phyloP scores from a whole-genome alignment of 2,797 vertebrate genomes.

The Eulemur mongoz region DNA sequence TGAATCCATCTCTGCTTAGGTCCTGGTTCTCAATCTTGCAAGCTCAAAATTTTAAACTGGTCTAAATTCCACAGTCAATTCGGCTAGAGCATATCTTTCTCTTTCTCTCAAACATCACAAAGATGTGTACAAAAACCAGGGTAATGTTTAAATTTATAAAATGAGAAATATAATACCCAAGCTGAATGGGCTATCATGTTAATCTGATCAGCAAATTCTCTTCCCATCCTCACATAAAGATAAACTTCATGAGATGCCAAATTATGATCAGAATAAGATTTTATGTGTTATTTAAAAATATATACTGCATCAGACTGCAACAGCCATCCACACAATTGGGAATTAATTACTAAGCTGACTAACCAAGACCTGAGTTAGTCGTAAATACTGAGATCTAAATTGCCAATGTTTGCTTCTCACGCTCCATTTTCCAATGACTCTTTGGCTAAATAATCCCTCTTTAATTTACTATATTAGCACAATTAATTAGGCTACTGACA shows the following conservation, averaged over 20 bases:
- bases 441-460: neutral
- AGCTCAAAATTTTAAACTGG: neutral
- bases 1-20: neutral
- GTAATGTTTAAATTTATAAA: neutral
- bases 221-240: neutral
- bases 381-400: neutral
- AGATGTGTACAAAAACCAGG: neutral
- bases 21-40: neutral
- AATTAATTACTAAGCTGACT: neutral
- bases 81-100: neutral
- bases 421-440: neutral
- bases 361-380: neutral
- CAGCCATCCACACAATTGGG: neutral
- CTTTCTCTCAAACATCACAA: neutral
- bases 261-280: conserved; percentile 7
- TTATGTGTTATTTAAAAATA: neutral
- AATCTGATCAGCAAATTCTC: neutral
- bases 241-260: neutral
- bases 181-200: neutral
- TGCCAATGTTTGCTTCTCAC: neutral
- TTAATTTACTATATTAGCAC: conserved; percentile 7
- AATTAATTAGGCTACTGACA: conserved; percentile 28
- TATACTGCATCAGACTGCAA: neutral
- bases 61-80: neutral
- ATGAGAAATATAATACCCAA: neutral